Evolutionary conservation across 2,797 vertebrate genomes (phyloP).

Genomic region (Aldrovandia affinis): DNA sequence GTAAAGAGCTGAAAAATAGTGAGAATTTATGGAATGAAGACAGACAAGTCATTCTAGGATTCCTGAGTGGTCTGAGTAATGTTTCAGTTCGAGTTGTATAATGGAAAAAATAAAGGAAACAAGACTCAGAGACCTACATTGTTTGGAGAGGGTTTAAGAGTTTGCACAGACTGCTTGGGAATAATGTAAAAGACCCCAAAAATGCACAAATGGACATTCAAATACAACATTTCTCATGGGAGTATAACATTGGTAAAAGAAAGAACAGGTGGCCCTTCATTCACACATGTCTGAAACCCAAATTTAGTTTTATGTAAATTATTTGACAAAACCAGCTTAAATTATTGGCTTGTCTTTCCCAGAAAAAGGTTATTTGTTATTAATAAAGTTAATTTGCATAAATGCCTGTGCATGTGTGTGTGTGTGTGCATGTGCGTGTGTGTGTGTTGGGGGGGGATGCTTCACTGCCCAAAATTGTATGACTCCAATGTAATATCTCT

Average conservation of each 20-base stretch:
- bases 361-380: conserved; percentile 12
- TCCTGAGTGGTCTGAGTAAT: not conserved
- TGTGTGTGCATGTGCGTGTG: conserved; percentile 10
- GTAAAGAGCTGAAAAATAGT: not conserved
- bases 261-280: not conserved
- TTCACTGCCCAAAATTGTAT: conserved; percentile 14
- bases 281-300: not conserved
- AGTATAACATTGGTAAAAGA: not conserved
- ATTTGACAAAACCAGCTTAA: conserved; percentile 15
- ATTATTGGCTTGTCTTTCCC: conserved; percentile 12
- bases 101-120: not conserved
- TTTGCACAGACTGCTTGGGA: not conserved
- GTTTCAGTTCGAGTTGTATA: not conserved
- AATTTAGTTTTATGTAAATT: not conserved
- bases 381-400: conserved; percentile 25
- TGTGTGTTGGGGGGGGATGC: not conserved
- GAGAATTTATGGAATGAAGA: conserved; percentile 15
- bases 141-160: not conserved
- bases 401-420: too few relatives aligned
- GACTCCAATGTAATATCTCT: conserved; percentile 18
- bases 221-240: too few relatives aligned
- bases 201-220: not conserved
- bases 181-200: not conserved
- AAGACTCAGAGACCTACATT: not conserved
- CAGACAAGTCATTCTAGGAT: conserved; percentile 7